Conservation (phyloP, 1,140 invertebrate species). For the Babylonia areolata region DNA sequence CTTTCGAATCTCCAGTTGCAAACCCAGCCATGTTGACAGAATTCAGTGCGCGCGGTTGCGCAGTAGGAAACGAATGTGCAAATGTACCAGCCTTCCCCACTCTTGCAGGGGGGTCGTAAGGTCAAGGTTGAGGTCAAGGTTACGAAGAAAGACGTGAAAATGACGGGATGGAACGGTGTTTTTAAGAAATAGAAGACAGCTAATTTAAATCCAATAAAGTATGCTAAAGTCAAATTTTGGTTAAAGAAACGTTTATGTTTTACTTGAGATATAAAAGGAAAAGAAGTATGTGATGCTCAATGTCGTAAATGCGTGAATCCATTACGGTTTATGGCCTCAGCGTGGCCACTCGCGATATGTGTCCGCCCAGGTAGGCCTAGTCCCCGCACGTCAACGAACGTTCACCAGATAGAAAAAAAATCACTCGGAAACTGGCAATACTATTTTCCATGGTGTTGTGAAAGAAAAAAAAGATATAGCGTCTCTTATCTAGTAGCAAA, state of each 20-base stretch:
- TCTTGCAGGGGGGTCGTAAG: neutral
- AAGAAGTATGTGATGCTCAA: neutral
- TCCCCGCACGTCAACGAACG: neutral
- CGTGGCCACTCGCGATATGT: neutral
- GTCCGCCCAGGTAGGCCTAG: too few relatives aligned
- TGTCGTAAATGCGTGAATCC: neutral
- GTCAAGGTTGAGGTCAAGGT: constrained; percentile 18
- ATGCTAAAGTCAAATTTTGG: neutral
- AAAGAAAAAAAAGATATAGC: neutral
- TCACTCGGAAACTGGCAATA: neutral
- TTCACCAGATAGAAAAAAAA: neutral
- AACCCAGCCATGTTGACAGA: neutral
- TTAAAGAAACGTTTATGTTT: too few relatives aligned
- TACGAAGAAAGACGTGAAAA: neutral
- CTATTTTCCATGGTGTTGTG: neutral
- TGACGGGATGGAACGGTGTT: neutral
- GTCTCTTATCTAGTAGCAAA: neutral
- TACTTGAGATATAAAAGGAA: neutral
- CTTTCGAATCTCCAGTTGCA: constrained; percentile 54
- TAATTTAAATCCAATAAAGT: neutral
- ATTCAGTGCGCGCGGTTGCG: neutral
- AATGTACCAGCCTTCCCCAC: neutral
- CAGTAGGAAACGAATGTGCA: neutral
- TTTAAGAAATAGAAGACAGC: neutral
- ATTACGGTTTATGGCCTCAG: neutral